Percentiles rank a stretch among this genome's conserved stretches.
Conservation (phyloP, 2,888 invertebrate species). For the Tipula lateralis region DNA sequence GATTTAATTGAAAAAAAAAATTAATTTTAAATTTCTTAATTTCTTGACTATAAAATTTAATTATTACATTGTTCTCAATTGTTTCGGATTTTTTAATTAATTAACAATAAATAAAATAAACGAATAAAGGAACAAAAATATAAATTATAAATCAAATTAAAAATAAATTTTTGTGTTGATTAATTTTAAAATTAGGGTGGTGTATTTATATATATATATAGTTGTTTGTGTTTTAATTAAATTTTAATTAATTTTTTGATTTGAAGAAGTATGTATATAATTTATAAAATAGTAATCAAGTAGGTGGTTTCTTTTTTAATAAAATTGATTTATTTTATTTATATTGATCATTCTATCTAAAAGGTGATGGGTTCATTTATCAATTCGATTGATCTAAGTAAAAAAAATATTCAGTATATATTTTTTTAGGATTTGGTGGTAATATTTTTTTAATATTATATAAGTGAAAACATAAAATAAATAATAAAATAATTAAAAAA, state of each 20-base stretch:
- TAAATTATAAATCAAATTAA: background rate
- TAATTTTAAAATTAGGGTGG: background rate
- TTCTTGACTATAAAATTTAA: background rate
- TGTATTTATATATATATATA: conserved; percentile 11
- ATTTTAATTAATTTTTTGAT: conserved; percentile 24
- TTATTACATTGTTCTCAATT: conserved; percentile 16
- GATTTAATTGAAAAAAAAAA: background rate
- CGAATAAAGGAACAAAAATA: background rate
- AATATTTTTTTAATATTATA: background rate
- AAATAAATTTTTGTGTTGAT: background rate
- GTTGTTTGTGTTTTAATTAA: background rate
- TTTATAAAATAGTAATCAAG: background rate
- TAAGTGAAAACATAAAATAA: background rate
- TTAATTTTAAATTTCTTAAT: background rate
- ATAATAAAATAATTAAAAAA: background rate
- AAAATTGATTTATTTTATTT: background rate
- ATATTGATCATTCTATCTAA: background rate
- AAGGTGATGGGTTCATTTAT: conserved; percentile 29
- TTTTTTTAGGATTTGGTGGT: background rate
- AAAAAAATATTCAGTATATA: background rate
- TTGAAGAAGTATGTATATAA: conserved; percentile 1
- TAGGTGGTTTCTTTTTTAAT: conserved; percentile 15
- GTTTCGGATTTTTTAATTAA: background rate
- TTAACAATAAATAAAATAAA: background rate
- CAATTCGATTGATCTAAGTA: conserved; percentile 27